Base-by-base conservation (phyloP, 2,113 vertebrate genomes). In the Epinephelus cyanopodus region DNA sequence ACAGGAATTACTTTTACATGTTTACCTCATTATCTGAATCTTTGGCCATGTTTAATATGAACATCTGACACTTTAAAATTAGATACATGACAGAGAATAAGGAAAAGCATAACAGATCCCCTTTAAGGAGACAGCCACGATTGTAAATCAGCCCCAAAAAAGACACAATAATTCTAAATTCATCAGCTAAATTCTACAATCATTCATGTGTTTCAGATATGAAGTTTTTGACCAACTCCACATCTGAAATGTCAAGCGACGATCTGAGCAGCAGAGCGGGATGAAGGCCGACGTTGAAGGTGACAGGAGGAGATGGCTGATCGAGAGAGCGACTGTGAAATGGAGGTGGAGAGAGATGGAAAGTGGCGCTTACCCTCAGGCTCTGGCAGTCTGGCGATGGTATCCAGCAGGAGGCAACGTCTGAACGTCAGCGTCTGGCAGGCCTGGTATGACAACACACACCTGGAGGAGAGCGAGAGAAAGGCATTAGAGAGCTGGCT, bases 391-490 rank as follows among this genome's bases (percentile, higher is more conserved):
- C 96, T 94, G 85, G 98, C 97, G 3, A 99, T 96, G 93, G 96
- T 96, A 95, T 99, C 98, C 0, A 97, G 97, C 75, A 99, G 96
- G 93, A 99, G 92, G 95, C 98, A 99, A 71, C 97, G 94, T 89
- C 97, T 96, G 94, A 98, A 99, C 8, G 96, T 96, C 93, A 99
- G 87, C 39, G 95, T 96, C 96, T 99, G 98, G 91, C 98, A 99
- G 90, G 98, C 97, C 88, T 97, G 97, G 95, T 97, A 98, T 76
- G 98, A 98, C 76, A 99, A 93, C 83, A 96, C 97, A 95, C 98
- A 99, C 96, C 98, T 99, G 94, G 53, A 93, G 88, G 85, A 91
- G 91, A 64, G 56, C 77, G 66, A 79, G 78, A 89, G 60, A 80
- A 68, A 82, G 74, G 79, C 81, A 85, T 91, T 74, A 89, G 80